phyloP scores from a whole-genome alignment of 2,888 invertebrate genomes.

The Glyphotaelius pellucidus region DNA sequence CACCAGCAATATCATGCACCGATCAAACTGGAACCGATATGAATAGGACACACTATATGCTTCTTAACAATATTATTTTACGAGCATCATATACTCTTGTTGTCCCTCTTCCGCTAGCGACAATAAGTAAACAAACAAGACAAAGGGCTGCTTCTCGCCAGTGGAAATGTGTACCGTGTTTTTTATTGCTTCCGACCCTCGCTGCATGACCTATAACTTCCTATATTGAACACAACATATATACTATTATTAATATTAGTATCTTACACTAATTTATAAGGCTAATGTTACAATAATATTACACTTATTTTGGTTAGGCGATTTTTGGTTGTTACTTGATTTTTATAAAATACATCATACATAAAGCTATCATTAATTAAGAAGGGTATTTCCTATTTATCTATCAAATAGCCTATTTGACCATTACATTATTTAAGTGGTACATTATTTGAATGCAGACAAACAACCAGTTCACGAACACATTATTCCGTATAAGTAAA shows the following conservation, averaged over 20 bases:
- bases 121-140: no score
- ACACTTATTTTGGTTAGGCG: neutral
- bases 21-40: no score
- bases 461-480: neutral
- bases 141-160: no score
- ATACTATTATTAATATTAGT: neutral
- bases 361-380: neutral
- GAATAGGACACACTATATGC: no score
- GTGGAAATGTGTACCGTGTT: no score
- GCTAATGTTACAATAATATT: neutral
- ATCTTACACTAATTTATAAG: neutral
- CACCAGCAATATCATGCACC: no score
- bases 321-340: neutral
- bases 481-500: neutral
- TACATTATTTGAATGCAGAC: neutral
- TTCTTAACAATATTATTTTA: no score
- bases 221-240: neutral
- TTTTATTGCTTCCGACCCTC: no score
- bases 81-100: no score
- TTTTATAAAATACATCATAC: neutral
- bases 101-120: no score
- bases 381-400: neutral
- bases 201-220: neutral
- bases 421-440: neutral
- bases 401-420: neutral